phyloP scores from a whole-genome alignment of 2,888 invertebrate species.

The Anaspis maculata region DNA sequence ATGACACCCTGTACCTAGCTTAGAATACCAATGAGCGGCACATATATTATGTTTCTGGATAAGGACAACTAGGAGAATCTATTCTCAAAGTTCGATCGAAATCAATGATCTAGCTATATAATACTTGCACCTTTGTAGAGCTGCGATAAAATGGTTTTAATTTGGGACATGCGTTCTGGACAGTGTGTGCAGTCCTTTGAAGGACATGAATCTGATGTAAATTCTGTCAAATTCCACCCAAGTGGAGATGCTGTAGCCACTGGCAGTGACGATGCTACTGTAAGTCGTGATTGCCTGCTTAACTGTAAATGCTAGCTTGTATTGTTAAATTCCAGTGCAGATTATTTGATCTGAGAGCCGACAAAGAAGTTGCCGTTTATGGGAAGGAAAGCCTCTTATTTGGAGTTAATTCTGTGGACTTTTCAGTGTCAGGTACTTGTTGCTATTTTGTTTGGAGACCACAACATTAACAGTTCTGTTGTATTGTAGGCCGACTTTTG shows the following conservation, averaged over 20 bases:
- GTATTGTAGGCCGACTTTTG: slow-evolving; percentile 66
- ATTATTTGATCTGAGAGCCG: slow-evolving; percentile 93
- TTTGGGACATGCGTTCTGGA: slow-evolving; percentile 99
- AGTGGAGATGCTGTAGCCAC: slow-evolving; percentile 98
- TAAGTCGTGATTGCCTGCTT: no score
- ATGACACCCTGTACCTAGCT: no score
- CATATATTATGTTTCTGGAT: no score
- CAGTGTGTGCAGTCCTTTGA: slow-evolving; percentile 98
- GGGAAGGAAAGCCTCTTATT: slow-evolving; percentile 96
- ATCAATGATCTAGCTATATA: no score
- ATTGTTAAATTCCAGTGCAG: slow-evolving; percentile 64
- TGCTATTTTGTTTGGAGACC: no score
- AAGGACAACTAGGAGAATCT: no score
- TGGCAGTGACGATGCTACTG: slow-evolving; percentile 96
- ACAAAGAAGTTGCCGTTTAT: slow-evolving; percentile 94
- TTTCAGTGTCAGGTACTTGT: slow-evolving; percentile 69
- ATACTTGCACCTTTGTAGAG: slow-evolving; percentile 63
- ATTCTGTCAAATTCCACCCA: slow-evolving; percentile 96
- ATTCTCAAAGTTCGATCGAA: no score
- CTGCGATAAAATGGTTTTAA: slow-evolving; percentile 93
- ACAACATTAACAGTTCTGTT: slow-evolving; percentile 6
- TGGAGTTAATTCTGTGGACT: slow-evolving; percentile 96
- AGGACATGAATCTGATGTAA: slow-evolving; percentile 97
- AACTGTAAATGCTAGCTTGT: no score
- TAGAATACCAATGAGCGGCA: no score